A percentile compares a stretch with the other conserved stretches of the same genome.
Evolutionary conservation across 1,140 invertebrate species (phyloP).

Genomic region (Venustaconcha ellipsiformis): DNA sequence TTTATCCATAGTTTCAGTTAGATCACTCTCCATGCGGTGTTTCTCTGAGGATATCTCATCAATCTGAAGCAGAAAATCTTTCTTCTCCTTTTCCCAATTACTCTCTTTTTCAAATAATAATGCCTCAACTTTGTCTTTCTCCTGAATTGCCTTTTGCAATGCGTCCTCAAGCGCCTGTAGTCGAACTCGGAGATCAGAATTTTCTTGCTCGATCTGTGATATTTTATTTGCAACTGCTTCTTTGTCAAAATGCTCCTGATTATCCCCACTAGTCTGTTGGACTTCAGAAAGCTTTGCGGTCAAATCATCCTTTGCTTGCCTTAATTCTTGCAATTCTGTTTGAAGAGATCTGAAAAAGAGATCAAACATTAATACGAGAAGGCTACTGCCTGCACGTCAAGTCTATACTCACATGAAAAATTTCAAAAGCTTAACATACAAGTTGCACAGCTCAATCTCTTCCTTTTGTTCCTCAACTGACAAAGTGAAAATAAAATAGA

Average conservation of each 20-base stretch:
- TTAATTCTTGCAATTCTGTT: slow-evolving; percentile 7
- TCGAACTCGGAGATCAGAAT: slow-evolving; percentile 21
- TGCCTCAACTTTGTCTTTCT: slow-evolving; percentile 20
- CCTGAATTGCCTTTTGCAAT: slow-evolving; percentile 15
- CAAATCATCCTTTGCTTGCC: slow-evolving; percentile 4
- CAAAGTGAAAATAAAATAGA: background rate
- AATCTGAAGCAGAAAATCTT: slow-evolving; percentile 16
- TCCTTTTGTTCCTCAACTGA: background rate
- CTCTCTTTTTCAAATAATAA: slow-evolving; percentile 6
- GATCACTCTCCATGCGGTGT: slow-evolving; percentile 7
- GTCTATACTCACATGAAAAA: too few species aligned
- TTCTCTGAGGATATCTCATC: slow-evolving; percentile 23
- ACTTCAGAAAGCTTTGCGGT: slow-evolving; percentile 8
- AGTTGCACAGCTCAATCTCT: background rate
- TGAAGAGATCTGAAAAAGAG: background rate
- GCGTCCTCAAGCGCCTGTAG: slow-evolving; percentile 15
- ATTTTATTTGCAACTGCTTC: slow-evolving; percentile 22
- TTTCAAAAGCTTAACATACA: too few species aligned
- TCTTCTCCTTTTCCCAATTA: slow-evolving; percentile 23
- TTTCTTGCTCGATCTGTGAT: slow-evolving; percentile 20
- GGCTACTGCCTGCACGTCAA: too few species aligned
- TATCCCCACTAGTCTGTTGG: background rate
- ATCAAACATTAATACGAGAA: too few species aligned
- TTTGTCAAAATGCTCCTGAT: slow-evolving; percentile 5
- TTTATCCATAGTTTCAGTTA: slow-evolving; percentile 15